Conservation (phyloP, 1,140 invertebrate species). For the Hypothenemus hampei region DNA sequence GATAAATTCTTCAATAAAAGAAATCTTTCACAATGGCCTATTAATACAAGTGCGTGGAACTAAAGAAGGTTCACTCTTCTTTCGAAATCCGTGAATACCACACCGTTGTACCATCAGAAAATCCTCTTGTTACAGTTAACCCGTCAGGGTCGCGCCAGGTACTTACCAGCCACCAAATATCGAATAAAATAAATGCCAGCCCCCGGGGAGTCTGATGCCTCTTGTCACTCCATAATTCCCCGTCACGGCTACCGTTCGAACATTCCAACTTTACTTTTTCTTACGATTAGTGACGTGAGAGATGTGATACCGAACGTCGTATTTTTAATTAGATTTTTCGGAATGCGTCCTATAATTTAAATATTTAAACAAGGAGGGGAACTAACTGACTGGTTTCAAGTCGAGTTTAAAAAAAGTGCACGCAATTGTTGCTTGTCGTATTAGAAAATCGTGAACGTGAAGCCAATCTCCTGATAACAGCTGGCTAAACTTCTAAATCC, state of each 20-base stretch:
- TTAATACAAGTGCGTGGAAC: no score
- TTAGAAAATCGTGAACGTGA: not conserved
- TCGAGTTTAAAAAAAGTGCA: not conserved
- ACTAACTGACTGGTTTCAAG: not conserved
- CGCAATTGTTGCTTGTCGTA: slow-evolving; percentile 3
- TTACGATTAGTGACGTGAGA: slow-evolving; percentile 7
- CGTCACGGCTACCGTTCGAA: slow-evolving; percentile 20
- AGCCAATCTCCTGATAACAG: slow-evolving; percentile 5
- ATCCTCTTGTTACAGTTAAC: not conserved
- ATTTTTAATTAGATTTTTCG: slow-evolving; percentile 23
- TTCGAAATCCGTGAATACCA: no score
- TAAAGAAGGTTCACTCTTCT: no score
- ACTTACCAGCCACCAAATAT: slow-evolving; percentile 3
- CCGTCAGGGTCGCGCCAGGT: not conserved
- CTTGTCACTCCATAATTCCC: slow-evolving; percentile 24
- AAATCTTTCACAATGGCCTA: no score
- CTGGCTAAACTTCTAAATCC: slow-evolving; percentile 4
- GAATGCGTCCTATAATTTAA: slow-evolving; percentile 1
- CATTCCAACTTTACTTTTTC: slow-evolving; percentile 17
- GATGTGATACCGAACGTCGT: slow-evolving; percentile 4
- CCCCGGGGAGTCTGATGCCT: slow-evolving; percentile 17
- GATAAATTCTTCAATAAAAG: no score
- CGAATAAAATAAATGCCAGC: slow-evolving; percentile 8
- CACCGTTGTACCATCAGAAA: no score
- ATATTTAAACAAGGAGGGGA: no score